These are phyloP conservation scores for Drosophila yakuba DNA, from an alignment of 1,140 invertebrate genomes.

Conservation along the genomic window DNA sequence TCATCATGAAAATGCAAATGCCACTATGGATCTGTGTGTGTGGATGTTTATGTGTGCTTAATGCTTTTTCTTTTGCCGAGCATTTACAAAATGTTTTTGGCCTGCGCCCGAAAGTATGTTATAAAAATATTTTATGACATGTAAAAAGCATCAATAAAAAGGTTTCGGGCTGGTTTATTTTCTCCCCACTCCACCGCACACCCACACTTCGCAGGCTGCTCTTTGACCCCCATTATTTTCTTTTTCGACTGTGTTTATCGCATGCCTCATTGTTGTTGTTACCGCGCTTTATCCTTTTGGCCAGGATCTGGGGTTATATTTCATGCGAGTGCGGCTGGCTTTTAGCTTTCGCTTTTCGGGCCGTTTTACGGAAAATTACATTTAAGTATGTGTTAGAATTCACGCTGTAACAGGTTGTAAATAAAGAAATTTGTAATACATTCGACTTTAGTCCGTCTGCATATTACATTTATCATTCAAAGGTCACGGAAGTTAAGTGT, in stretches of 20 bases:
- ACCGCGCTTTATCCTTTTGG: constrained; percentile 72
- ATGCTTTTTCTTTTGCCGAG: constrained; percentile 25
- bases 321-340: constrained; percentile 37
- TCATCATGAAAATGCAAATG: constrained; percentile 69
- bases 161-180: constrained; percentile 54
- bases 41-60: constrained; percentile 19
- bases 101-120: constrained; percentile 68
- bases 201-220: neutral
- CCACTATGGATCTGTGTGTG: constrained; percentile 29
- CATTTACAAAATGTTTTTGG: constrained; percentile 64
- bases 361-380: constrained; percentile 75
- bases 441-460: constrained; percentile 43
- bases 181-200: constrained; percentile 7
- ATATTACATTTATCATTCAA: constrained; percentile 23
- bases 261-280: constrained; percentile 35
- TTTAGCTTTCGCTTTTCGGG: constrained; percentile 59
- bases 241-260: constrained; percentile 60
- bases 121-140: constrained; percentile 84
- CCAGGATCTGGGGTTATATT: constrained; percentile 57
- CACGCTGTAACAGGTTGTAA: constrained; percentile 79
- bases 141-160: constrained; percentile 82
- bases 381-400: constrained; percentile 83
- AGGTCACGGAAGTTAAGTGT: neutral
- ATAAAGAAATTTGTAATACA: constrained; percentile 62
- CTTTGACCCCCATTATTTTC: constrained; percentile 28